Percentiles rank a stretch among this genome's conserved stretches.
These are phyloP conservation scores for Julus scanicus DNA, from an alignment of 2,888 invertebrate species.

Conservation along the genomic window DNA sequence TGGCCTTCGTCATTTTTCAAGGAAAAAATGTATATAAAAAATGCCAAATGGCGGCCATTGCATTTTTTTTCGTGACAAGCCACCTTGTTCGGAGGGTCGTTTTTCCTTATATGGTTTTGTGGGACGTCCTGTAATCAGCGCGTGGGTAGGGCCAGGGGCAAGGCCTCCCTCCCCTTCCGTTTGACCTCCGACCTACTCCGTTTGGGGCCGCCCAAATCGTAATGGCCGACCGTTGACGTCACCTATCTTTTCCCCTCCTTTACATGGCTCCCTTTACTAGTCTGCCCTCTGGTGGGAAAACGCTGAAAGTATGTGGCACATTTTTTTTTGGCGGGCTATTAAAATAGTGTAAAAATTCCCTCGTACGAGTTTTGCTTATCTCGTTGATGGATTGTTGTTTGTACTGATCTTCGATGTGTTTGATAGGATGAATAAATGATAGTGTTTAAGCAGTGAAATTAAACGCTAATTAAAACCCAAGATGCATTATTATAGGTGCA, in stretches of 20 bases:
- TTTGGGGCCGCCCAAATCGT: constrained; percentile 48
- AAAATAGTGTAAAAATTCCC: neutral
- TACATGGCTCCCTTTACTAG: neutral
- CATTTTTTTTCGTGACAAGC: neutral
- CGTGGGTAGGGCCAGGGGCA: constrained; percentile 17
- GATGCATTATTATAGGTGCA: no score
- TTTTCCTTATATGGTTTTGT: constrained; percentile 41
- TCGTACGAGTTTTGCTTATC: neutral
- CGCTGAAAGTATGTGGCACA: neutral
- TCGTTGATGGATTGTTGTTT: neutral
- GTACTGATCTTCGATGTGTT: no score
- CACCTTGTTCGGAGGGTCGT: neutral
- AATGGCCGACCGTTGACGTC: constrained; percentile 52
- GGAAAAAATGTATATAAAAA: neutral
- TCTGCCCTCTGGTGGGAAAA: constrained; percentile 48
- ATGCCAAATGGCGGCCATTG: constrained; percentile 18
- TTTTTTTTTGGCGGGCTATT: constrained; percentile 34
- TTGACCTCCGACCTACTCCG: constrained; percentile 47
- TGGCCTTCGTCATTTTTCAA: constrained; percentile 17
- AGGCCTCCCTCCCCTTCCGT: constrained; percentile 21
- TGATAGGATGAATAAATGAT: no score
- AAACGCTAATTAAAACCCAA: no score
- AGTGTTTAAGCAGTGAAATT: no score
- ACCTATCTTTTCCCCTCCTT: neutral
- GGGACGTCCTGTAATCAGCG: neutral